phyloP scores from a whole-genome alignment of 2,888 invertebrate genomes.

The Eupithecia centaureata region DNA sequence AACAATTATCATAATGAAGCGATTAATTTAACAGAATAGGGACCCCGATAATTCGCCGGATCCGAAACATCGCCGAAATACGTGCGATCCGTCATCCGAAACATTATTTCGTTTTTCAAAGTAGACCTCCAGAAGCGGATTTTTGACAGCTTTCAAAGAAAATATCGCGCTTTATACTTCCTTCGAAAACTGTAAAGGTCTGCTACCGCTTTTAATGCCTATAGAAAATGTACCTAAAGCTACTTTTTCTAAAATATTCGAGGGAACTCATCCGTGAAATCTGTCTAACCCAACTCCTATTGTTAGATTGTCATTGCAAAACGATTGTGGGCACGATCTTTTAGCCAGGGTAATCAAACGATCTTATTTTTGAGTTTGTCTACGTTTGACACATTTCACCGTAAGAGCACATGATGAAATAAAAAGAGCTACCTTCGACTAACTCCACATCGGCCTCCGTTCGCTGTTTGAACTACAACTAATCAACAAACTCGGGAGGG shows the following conservation, averaged over 20 bases:
- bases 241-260: neutral
- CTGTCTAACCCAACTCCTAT: neutral
- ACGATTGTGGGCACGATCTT: neutral
- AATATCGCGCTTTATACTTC: neutral
- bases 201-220: neutral
- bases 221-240: neutral
- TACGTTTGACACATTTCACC: neutral
- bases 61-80: neutral
- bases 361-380: neutral
- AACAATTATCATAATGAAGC: no score
- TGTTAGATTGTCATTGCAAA: neutral
- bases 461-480: constrained; percentile 1
- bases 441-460: neutral
- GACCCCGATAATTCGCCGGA: neutral
- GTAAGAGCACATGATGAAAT: neutral
- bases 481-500: neutral
- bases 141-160: neutral
- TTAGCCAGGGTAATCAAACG: no score
- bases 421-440: neutral
- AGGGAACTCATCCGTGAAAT: neutral
- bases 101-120: constrained; percentile 1
- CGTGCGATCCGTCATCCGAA: neutral
- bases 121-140: neutral
- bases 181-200: neutral
- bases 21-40: no score